A percentile compares a stretch with the other conserved stretches of the same genome.
phyloP scores from a whole-genome alignment of 2,797 vertebrate genomes.

The Leucoraja ocellata region DNA sequence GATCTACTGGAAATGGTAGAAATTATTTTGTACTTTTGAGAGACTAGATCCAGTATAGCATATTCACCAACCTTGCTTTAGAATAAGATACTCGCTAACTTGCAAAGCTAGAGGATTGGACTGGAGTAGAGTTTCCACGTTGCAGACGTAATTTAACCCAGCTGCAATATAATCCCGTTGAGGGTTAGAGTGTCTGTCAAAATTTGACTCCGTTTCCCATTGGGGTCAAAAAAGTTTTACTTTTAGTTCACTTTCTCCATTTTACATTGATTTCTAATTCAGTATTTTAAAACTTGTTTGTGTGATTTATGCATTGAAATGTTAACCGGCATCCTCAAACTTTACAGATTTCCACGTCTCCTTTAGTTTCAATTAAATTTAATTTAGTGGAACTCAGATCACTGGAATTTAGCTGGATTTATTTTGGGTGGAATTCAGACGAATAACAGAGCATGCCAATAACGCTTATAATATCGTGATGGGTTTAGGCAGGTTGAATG shows the following conservation, averaged over 20 bases:
- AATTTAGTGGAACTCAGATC: background rate
- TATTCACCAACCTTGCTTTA: background rate
- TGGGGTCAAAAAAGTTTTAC: background rate
- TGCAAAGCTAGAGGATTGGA: background rate
- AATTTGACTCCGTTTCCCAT: background rate
- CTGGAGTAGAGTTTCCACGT: background rate
- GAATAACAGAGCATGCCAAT: too few relatives aligned
- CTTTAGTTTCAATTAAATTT: background rate
- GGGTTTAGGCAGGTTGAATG: too few relatives aligned
- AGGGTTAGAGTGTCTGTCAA: background rate
- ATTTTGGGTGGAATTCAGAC: too few relatives aligned
- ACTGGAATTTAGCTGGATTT: too few relatives aligned
- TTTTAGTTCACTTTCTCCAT: background rate
- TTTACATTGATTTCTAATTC: background rate
- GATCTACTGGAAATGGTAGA: background rate
- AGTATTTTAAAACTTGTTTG: background rate
- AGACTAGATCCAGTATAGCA: too few relatives aligned
- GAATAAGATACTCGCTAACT: background rate
- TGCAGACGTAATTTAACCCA: background rate
- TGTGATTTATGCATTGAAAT: background rate
- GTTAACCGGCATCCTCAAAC: background rate
- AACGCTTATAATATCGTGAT: too few relatives aligned
- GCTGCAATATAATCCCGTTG: background rate
- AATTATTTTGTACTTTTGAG: background rate
- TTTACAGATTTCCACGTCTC: background rate